Percentiles rank a stretch among this genome's conserved stretches.
Evolutionary conservation across 2,888 invertebrate species (phyloP).

Genomic region (Noctua janthina): DNA sequence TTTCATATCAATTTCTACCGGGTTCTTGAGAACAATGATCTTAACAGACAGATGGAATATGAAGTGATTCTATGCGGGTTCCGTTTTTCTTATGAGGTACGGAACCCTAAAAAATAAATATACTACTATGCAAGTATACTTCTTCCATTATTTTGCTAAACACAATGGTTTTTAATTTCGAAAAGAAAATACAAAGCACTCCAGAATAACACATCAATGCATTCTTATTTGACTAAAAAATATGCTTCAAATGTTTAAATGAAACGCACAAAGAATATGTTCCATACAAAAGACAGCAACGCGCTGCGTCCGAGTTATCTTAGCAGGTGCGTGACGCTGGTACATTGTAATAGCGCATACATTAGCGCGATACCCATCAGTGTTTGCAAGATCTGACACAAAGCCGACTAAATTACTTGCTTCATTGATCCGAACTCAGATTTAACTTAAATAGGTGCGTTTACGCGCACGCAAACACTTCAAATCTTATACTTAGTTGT

Average conservation of each 20-base stretch:
- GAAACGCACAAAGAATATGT: background rate
- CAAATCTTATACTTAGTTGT: background rate
- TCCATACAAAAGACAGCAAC: slow-evolving; percentile 62
- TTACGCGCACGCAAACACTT: slow-evolving; percentile 32
- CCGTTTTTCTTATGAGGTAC: background rate
- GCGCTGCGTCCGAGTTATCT: background rate
- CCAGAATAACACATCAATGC: background rate
- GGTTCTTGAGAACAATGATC: too few species aligned
- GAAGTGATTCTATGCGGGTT: background rate
- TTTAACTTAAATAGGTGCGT: slow-evolving; percentile 12
- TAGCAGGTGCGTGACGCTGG: slow-evolving; percentile 15
- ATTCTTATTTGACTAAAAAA: background rate
- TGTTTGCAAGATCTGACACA: slow-evolving; percentile 23
- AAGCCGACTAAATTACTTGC: slow-evolving; percentile 14
- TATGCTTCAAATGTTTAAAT: background rate
- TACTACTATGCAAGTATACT: background rate
- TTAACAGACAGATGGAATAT: background rate
- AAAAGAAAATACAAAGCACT: background rate
- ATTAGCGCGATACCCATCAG: slow-evolving; percentile 16
- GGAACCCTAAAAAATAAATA: background rate
- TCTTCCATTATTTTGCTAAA: background rate
- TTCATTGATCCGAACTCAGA: slow-evolving; percentile 33
- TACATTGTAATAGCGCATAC: slow-evolving; percentile 3
- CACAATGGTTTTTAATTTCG: too few species aligned
- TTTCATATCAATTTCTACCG: background rate